phyloP scores from a whole-genome alignment of 1,140 invertebrate species.

The Homarus americanus region DNA sequence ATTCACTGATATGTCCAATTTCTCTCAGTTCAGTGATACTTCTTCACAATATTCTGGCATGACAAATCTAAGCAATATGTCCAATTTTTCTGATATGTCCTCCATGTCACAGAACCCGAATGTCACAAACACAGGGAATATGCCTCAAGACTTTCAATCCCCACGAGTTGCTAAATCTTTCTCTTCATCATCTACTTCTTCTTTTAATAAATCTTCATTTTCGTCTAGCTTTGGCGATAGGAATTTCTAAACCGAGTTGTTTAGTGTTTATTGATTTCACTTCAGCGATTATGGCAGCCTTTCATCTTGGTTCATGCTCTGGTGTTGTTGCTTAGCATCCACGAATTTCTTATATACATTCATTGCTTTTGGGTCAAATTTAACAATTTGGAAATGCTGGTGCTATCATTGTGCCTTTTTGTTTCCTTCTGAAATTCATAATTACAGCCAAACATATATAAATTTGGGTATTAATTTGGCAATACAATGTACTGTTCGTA shows the following conservation, averaged over 20 bases:
- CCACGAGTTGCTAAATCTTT: constrained; percentile 24
- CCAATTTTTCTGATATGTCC: constrained; percentile 60
- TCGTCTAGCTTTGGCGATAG: constrained; percentile 62
- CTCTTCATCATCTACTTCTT: constrained; percentile 42
- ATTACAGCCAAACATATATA: not conserved
- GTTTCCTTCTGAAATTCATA: not conserved
- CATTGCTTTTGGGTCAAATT: not conserved
- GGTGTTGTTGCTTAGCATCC: not conserved
- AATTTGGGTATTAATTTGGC: not conserved
- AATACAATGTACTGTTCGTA: not conserved
- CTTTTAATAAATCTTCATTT: constrained; percentile 43
- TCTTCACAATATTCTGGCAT: constrained; percentile 56
- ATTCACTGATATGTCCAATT: constrained; percentile 68
- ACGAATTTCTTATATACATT: not conserved
- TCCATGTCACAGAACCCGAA: constrained; percentile 10
- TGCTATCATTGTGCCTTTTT: not conserved
- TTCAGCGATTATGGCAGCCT: not conserved
- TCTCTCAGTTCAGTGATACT: constrained; percentile 55
- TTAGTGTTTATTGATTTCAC: not conserved
- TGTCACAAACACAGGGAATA: constrained; percentile 21
- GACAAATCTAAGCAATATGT: constrained; percentile 62
- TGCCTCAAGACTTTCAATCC: constrained; percentile 34
- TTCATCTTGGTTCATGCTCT: constrained; percentile 5
- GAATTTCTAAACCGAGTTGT: constrained; percentile 47
- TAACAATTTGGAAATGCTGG: not conserved